phyloP scores from a whole-genome alignment of 1,140 invertebrate genomes.

The Meloidogyne exigua region DNA sequence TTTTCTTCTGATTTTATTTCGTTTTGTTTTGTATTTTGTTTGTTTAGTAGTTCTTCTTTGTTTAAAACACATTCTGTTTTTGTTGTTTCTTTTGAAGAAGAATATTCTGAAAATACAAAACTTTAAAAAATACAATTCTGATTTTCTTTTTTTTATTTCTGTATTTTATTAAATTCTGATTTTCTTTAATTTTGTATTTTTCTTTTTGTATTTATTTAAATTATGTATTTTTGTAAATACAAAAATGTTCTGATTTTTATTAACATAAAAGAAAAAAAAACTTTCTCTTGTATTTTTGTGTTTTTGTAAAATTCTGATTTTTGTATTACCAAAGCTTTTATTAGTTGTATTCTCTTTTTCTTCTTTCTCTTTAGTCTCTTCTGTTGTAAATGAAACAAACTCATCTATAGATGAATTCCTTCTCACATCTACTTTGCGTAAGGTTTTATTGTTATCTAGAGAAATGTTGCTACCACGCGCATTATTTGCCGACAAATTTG shows the following conservation, averaged over 20 bases:
- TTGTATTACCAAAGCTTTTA: background rate
- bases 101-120: background rate
- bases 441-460: background rate
- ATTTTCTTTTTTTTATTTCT: background rate
- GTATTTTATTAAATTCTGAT: background rate
- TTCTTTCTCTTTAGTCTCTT: background rate
- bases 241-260: too few species aligned
- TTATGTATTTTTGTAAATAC: too few species aligned
- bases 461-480: background rate
- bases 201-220: too few species aligned
- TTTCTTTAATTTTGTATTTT: background rate
- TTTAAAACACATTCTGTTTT: background rate
- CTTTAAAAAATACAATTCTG: background rate
- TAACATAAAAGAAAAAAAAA: too few species aligned
- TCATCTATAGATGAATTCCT: slow-evolving; percentile 1
- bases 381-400: background rate
- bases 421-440: background rate
- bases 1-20: background rate
- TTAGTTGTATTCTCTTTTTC: background rate
- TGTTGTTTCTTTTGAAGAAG: background rate
- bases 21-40: background rate
- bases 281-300: too few species aligned
- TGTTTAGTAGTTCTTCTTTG: background rate
- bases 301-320: background rate
- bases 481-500: slow-evolving; percentile 6